Percentiles rank a stretch among this genome's conserved stretches.
phyloP scores from a whole-genome alignment of 2,888 invertebrate genomes.

The Cremastobaeus sp. region DNA sequence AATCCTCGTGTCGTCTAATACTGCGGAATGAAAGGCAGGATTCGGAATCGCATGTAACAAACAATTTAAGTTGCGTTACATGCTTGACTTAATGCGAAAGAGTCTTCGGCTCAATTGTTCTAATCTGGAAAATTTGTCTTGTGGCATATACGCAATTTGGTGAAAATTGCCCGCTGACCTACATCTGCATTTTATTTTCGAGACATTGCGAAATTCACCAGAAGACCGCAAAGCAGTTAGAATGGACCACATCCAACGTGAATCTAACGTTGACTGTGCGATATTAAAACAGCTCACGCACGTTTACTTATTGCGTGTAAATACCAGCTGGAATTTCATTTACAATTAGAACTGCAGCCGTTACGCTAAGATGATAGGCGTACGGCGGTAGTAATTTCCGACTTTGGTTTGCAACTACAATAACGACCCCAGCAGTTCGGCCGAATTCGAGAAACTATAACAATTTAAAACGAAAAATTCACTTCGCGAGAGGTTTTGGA shows the following conservation, averaged over 20 bases:
- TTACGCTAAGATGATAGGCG: constrained; percentile 24
- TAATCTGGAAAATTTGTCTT: constrained; percentile 23
- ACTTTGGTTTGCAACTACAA: constrained; percentile 1
- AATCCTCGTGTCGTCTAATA: neutral
- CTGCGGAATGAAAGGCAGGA: constrained; percentile 4
- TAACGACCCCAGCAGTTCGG: no score
- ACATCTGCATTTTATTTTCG: constrained; percentile 29
- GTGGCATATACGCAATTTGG: constrained; percentile 14
- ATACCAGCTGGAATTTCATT: constrained; percentile 31
- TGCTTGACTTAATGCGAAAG: constrained; percentile 9
- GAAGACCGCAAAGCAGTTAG: constrained; percentile 28
- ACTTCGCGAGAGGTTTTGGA: no score
- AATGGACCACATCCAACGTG: no score
- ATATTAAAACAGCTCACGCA: constrained; percentile 7
- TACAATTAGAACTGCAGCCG: constrained; percentile 29
- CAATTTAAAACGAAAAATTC: no score
- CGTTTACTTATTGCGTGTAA: constrained; percentile 29
- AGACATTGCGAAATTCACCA: constrained; percentile 21
- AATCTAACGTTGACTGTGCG: no score
- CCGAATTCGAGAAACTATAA: neutral
- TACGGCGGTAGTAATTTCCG: constrained; percentile 27
- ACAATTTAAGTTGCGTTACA: constrained; percentile 2
- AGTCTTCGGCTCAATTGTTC: constrained; percentile 14
- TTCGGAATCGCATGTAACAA: constrained; percentile 1
- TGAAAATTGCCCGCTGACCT: constrained; percentile 26